Conservation (phyloP, 1,140 invertebrate species). For the Calephelis virginiensis region DNA sequence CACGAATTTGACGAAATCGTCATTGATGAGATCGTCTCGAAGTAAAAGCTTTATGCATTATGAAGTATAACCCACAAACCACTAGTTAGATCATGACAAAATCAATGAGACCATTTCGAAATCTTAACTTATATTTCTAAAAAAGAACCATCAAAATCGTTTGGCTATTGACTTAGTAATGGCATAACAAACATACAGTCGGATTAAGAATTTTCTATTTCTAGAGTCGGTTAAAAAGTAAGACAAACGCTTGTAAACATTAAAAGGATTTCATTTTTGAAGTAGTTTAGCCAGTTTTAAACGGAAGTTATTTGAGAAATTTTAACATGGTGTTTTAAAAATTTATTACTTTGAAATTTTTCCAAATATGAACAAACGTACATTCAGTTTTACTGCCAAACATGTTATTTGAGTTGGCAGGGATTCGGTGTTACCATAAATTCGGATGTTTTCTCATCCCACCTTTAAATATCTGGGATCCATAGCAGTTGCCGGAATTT, state of each 20-base stretch:
- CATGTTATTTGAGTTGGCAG: constrained; percentile 31
- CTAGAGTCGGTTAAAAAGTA: too few species aligned
- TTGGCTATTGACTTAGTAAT: too few species aligned
- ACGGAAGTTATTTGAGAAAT: neutral
- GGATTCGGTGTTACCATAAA: constrained; percentile 14
- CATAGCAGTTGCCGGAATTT: neutral
- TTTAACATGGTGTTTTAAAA: constrained; percentile 14
- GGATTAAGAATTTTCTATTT: too few species aligned
- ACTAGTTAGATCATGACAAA: too few species aligned
- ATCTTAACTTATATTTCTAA: too few species aligned
- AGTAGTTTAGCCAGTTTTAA: neutral
- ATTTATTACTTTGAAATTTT: constrained; percentile 20
- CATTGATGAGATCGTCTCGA: too few species aligned
- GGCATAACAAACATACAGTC: too few species aligned
- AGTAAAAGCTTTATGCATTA: too few species aligned
- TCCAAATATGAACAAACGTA: constrained; percentile 14
- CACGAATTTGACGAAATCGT: too few species aligned
- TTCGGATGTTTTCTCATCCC: constrained; percentile 7
- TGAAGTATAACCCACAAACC: too few species aligned
- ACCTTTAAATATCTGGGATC: constrained; percentile 5
- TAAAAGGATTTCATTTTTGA: neutral
- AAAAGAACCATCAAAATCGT: too few species aligned
- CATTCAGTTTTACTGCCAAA: constrained; percentile 26
- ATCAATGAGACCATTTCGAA: too few species aligned
- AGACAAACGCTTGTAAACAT: neutral